phyloP scores from a whole-genome alignment of 2,113 vertebrate species.

The Strigops habroptila region DNA sequence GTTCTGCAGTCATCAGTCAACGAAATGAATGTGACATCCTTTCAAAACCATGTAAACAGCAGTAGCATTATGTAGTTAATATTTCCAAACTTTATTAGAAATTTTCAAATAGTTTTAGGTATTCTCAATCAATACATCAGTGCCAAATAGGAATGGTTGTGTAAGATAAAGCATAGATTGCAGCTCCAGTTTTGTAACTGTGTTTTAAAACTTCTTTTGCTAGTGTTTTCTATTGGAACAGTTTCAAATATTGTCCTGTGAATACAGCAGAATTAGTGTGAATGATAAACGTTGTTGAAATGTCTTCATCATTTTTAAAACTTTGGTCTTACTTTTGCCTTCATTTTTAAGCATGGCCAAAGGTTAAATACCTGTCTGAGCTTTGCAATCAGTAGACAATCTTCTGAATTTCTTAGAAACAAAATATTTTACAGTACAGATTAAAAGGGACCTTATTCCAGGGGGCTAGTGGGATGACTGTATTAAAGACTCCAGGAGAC shows the following conservation, averaged over 20 bases:
- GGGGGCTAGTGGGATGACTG: not conserved
- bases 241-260: not conserved
- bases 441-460: not conserved
- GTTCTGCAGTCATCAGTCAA: not conserved
- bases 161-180: not conserved
- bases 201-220: not conserved
- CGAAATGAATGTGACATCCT: not conserved
- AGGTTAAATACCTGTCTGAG: not conserved
- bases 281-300: not conserved
- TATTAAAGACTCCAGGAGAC: not conserved
- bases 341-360: not conserved
- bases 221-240: not conserved
- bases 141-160: not conserved
- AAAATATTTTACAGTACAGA: not conserved
- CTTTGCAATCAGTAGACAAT: not conserved
- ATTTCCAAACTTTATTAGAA: not conserved
- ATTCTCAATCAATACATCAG: not conserved
- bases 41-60: not conserved
- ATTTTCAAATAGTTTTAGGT: not conserved
- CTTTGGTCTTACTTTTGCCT: accelerated
- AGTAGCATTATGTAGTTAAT: not conserved
- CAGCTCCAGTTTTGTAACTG: not conserved
- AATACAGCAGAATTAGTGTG: not conserved
- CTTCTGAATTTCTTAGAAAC: not conserved
- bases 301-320: not conserved